A percentile compares a stretch with the other conserved stretches of the same genome.
phyloP scores from a whole-genome alignment of 2,888 invertebrate genomes.

The Eupsilia transversa region DNA sequence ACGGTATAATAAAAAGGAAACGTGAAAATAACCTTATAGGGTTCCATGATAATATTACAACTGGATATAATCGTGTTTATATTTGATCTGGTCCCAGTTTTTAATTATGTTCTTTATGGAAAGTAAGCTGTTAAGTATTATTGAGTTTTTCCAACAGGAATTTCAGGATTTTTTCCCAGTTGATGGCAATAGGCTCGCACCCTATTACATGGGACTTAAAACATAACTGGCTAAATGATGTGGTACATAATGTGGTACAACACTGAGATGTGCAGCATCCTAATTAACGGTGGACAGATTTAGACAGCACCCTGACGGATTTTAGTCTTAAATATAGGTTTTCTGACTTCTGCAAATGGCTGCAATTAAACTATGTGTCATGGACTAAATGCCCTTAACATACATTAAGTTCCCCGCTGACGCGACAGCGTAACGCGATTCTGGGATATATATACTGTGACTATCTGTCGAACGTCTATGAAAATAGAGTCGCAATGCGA shows the following conservation, averaged over 20 bases:
- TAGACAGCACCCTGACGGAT: background rate
- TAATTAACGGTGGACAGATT: constrained; percentile 5
- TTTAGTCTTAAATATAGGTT: background rate
- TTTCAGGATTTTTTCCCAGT: too few relatives aligned
- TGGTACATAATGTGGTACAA: too few relatives aligned
- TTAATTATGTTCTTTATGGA: too few relatives aligned
- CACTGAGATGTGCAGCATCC: too few relatives aligned
- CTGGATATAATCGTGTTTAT: constrained; percentile 11
- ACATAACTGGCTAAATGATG: too few relatives aligned
- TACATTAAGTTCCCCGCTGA: background rate
- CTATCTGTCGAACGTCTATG: too few relatives aligned
- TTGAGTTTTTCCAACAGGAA: too few relatives aligned
- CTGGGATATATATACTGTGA: too few relatives aligned
- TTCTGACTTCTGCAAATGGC: background rate
- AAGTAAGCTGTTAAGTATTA: too few relatives aligned
- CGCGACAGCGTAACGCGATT: background rate
- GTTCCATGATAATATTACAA: constrained; percentile 11
- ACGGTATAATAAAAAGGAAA: constrained; percentile 67
- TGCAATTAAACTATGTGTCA: background rate
- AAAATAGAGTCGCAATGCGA: too few relatives aligned
- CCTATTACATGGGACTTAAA: too few relatives aligned
- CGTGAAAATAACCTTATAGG: constrained; percentile 62
- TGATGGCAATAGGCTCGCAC: too few relatives aligned
- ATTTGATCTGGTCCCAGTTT: background rate
- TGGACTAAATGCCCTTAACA: background rate